Evolutionary conservation across 2,888 invertebrate species (phyloP).

Genomic region (Drosophila cracens): DNA sequence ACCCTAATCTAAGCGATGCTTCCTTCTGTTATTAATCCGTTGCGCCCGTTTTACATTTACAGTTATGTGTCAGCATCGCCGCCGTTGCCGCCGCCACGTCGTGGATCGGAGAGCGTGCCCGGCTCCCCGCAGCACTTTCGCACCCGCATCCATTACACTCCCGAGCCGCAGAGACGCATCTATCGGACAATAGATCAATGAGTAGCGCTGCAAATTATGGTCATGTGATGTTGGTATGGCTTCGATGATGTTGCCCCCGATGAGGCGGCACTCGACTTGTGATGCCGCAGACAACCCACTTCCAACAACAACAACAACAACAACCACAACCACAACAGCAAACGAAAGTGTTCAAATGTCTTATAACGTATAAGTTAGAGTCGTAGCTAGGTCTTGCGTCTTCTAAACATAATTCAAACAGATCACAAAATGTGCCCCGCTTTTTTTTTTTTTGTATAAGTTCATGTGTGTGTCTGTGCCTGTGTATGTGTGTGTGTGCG

Average conservation of each 20-base stretch:
- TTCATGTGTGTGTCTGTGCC: conserved; percentile 4
- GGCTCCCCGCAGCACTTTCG: conserved; percentile 89
- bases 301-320: conserved; percentile 14
- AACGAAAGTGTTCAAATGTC: conserved; percentile 75
- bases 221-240: conserved; percentile 85
- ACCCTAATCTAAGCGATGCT: not conserved
- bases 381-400: conserved; percentile 44
- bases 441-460: conserved; percentile 8
- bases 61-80: conserved; percentile 86
- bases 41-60: not conserved
- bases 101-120: conserved; percentile 89
- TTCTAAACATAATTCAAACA: conserved; percentile 32
- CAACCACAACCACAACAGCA: conserved; percentile 31
- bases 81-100: conserved; percentile 85
- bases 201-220: conserved; percentile 85
- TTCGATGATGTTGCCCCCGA: conserved; percentile 74
- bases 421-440: conserved; percentile 37
- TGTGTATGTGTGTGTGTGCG: not conserved
- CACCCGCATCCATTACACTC: conserved; percentile 87
- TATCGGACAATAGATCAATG: conserved; percentile 86
- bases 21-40: not conserved
- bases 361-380: conserved; percentile 47
- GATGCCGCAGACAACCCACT: not conserved
- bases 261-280: conserved; percentile 5
- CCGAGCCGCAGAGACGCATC: conserved; percentile 87